Conservation (phyloP, 2,797 vertebrate genomes). For the Zalophus californianus region DNA sequence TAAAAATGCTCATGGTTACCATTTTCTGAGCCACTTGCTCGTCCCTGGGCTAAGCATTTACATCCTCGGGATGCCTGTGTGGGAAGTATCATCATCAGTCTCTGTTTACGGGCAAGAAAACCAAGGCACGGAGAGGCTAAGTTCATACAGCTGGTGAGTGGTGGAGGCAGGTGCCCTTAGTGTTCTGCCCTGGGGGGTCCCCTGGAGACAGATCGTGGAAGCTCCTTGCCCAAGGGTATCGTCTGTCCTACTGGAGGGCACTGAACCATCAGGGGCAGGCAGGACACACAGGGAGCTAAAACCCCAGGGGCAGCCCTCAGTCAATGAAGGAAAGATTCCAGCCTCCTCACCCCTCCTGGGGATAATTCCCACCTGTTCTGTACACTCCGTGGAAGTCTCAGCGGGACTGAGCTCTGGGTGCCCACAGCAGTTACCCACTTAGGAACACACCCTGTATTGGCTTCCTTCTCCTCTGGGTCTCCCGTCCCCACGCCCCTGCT, state of each 20-base stretch:
- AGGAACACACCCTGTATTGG: accelerated
- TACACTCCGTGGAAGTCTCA: accelerated
- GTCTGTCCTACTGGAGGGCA: neutral
- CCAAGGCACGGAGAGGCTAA: neutral
- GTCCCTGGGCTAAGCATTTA: neutral
- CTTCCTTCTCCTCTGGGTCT: neutral
- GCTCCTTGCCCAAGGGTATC: neutral
- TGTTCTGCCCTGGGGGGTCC: neutral
- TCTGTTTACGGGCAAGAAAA: neutral
- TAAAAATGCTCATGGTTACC: neutral
- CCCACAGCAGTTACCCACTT: neutral
- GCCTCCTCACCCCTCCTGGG: neutral
- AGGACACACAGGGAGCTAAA: no score
- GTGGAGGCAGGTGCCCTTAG: neutral
- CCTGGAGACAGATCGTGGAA: neutral
- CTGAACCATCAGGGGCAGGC: neutral
- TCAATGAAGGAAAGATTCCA: neutral
- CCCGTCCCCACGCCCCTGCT: neutral
- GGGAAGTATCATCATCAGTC: neutral
- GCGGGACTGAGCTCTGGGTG: neutral
- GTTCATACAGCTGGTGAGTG: neutral
- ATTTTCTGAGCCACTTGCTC: neutral
- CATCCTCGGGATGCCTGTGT: neutral
- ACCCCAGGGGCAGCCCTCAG: neutral
- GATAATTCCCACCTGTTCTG: neutral